Conservation (phyloP, 2,888 invertebrate genomes). For the Lycophotia porphyrea region DNA sequence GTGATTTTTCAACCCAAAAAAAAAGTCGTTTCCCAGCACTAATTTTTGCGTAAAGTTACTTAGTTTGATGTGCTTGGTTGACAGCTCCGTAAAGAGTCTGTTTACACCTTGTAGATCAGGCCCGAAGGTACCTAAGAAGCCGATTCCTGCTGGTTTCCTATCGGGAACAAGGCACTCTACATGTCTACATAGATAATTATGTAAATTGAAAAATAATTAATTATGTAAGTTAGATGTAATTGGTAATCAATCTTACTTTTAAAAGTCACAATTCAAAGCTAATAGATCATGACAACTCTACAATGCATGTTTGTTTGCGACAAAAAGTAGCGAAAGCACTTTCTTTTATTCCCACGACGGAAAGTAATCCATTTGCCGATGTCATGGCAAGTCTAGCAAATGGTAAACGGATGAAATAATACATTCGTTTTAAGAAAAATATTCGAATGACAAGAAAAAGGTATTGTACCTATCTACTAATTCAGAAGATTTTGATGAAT, state of each 20-base stretch:
- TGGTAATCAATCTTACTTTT: neutral
- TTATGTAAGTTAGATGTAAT: neutral
- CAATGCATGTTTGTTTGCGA: slow-evolving; percentile 18
- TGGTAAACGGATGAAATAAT: neutral
- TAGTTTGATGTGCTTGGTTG: too few species aligned
- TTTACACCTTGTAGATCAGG: too few species aligned
- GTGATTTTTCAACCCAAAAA: too few species aligned
- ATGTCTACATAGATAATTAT: too few species aligned
- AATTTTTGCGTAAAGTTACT: too few species aligned
- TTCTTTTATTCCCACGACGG: slow-evolving; percentile 50
- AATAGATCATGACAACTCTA: slow-evolving; percentile 10
- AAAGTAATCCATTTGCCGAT: slow-evolving; percentile 52
- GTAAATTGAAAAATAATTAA: neutral
- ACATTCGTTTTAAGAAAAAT: neutral
- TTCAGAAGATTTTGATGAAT: neutral
- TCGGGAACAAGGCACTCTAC: too few species aligned
- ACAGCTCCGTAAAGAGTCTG: too few species aligned
- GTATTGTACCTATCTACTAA: neutral
- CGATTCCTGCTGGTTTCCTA: too few species aligned
- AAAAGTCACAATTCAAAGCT: slow-evolving; percentile 13
- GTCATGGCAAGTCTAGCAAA: slow-evolving; percentile 29
- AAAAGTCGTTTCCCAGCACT: too few species aligned
- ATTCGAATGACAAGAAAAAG: neutral
- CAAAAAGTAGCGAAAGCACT: slow-evolving; percentile 33
- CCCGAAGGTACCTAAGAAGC: too few species aligned